phyloP scores from a whole-genome alignment of 2,888 invertebrate genomes.

The Cerastis leucographa region DNA sequence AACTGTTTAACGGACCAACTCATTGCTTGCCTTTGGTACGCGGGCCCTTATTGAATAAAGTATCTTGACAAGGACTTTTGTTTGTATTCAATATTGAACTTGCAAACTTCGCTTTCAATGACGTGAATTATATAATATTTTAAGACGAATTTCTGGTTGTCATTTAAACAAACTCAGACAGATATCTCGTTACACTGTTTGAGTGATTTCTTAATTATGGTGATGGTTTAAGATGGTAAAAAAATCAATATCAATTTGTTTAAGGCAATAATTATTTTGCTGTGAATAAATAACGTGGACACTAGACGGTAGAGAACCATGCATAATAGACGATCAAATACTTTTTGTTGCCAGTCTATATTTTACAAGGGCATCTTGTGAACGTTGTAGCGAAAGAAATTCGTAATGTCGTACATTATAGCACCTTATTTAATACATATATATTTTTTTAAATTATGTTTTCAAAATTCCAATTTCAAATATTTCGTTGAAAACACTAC shows the following conservation, averaged over 20 bases:
- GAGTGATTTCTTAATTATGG: constrained; percentile 43
- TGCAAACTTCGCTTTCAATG: constrained; percentile 45
- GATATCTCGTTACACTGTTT: constrained; percentile 23
- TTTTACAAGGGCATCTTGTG: constrained; percentile 43
- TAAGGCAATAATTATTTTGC: constrained; percentile 17
- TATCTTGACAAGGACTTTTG: constrained; percentile 17
- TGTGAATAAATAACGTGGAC: constrained; percentile 28
- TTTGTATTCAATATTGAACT: constrained; percentile 52
- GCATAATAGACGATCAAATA: constrained; percentile 31
- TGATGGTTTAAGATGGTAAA: no score
- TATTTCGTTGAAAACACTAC: not conserved
- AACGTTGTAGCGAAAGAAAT: constrained; percentile 20
- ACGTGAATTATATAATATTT: constrained; percentile 26
- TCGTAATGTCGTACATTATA: not conserved
- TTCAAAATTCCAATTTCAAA: not conserved
- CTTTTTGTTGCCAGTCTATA: constrained; percentile 33
- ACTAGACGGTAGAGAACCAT: constrained; percentile 31
- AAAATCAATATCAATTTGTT: constrained; percentile 26
- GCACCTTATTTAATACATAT: not conserved
- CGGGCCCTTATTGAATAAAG: constrained; percentile 41
- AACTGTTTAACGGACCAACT: constrained; percentile 1
- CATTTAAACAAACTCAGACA: constrained; percentile 31
- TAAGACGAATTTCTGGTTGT: constrained; percentile 15
- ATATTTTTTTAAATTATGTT: not conserved
- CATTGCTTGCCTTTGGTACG: not conserved